Evolutionary conservation across 2,888 invertebrate genomes (phyloP), one percentile per base, ranked within the genome.

Genomic region (Dryadula phaetusa): DNA sequence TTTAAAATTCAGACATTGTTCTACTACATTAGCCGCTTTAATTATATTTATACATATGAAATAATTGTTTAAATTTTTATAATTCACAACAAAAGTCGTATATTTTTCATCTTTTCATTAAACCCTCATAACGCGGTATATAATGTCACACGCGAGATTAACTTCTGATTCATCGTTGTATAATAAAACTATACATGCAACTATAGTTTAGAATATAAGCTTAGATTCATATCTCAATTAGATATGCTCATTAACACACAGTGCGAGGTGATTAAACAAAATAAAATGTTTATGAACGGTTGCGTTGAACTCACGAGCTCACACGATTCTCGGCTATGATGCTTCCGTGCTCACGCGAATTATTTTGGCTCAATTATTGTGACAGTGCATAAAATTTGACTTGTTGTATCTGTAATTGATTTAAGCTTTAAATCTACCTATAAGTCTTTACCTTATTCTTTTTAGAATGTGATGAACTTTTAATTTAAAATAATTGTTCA

Each of bases 131-230:
- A 74, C 73, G 70, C 72, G 76, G 75, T 74, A 75, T 76, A 76
- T 78, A 79, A 79, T 82, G 79, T 79, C 77, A 78, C 76, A 79
- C 74, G 79, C 78, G 78, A 81, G 81, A 84, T 81, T 74, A 76
- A 65, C 60, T 28, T 32, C 62, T 73, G 73, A 72, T 64, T 72
- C 72, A 73, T 64, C 40, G 60, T 37, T 22, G 64, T 54, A 54
- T 66, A 64, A 64, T 66, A 62, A 71, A 68, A 54, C 54, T 66
- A 52, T 63, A 60, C 32, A n/a, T 58, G 40, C n/a, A 58, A 40
- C 28, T 8, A 25, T 44, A 14, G 42, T 44, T 60, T 44, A 32
- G 40, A 56, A 56, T 56, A 25, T 40, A 40, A 56, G 56, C 56
- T 37, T 56, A 40, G 56, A 22, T 56, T 40, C 40, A 40, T 56